These are phyloP conservation scores for Oenanthe oenanthe DNA, from an alignment of 2,113 vertebrate species.

Conservation along the genomic window DNA sequence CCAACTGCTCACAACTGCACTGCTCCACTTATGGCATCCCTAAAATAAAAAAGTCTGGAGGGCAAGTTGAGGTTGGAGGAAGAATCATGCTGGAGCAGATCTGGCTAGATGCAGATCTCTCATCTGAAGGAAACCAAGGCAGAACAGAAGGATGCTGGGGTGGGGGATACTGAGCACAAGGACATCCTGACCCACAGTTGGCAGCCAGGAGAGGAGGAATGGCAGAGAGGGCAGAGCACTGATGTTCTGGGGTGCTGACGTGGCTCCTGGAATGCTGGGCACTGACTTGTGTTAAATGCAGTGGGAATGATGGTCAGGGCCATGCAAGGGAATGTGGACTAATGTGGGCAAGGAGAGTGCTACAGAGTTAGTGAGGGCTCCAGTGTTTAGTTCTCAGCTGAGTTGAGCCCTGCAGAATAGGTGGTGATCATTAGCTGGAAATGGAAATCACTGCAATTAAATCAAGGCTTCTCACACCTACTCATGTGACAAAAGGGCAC, in stretches of 20 bases:
- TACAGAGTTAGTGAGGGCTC: background rate
- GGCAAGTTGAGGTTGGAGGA: background rate
- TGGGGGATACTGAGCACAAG: rapidly evolving
- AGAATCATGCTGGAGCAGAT: background rate
- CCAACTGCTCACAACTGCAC: background rate
- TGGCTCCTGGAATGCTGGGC: background rate
- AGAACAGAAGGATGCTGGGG: background rate
- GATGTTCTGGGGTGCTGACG: background rate
- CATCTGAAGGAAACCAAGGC: background rate
- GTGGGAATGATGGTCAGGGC: background rate
- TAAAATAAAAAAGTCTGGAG: background rate
- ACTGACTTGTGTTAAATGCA: background rate
- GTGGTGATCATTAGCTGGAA: background rate
- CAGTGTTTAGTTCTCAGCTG: background rate
- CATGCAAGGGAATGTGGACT: background rate
- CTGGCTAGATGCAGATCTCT: background rate
- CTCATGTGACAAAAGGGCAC: background rate
- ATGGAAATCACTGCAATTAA: background rate
- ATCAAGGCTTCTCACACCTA: background rate
- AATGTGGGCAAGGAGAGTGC: background rate
- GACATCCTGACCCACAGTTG: background rate
- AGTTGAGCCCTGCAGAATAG: background rate
- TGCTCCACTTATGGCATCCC: background rate
- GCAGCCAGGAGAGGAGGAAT: background rate
- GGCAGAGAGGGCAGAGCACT: background rate